Conservation (phyloP, 1,140 invertebrate species). For the Zophobas morio region DNA sequence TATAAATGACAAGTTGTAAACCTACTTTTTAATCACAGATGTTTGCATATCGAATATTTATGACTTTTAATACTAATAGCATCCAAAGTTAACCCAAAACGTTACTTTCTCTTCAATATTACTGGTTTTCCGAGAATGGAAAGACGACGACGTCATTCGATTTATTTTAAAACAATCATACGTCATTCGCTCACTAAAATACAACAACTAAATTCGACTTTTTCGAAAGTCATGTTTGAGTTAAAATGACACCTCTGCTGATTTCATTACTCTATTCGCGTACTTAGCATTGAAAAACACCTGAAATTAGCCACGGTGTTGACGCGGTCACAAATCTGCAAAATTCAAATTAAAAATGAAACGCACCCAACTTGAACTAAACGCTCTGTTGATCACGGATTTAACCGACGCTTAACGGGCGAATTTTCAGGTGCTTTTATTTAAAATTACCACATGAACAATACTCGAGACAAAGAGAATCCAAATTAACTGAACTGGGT, state of each 20-base stretch:
- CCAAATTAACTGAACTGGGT: too few species aligned
- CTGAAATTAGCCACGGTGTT: not conserved
- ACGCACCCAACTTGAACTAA: constrained; percentile 22
- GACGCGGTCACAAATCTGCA: constrained; percentile 19
- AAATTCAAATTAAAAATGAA: constrained; percentile 25
- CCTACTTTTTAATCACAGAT: constrained; percentile 14
- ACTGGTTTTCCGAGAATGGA: constrained; percentile 22
- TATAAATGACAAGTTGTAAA: not conserved
- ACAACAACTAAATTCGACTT: not conserved
- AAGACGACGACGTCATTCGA: constrained; percentile 9
- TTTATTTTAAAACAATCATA: not conserved
- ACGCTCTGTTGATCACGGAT: constrained; percentile 15
- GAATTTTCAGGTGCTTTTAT: constrained; percentile 6
- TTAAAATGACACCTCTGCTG: not conserved
- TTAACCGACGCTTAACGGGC: not conserved
- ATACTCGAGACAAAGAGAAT: too few species aligned
- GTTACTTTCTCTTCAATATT: constrained; percentile 28
- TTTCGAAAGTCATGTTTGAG: not conserved
- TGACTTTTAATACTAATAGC: not conserved
- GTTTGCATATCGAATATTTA: constrained; percentile 4
- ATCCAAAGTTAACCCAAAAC: not conserved
- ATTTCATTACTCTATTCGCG: not conserved
- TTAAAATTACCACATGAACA: not conserved
- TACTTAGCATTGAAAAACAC: not conserved
- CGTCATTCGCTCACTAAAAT: not conserved